Percentiles rank a stretch among this genome's conserved stretches.
phyloP scores from a whole-genome alignment of 2,797 vertebrate genomes.

The Carapus acus region DNA sequence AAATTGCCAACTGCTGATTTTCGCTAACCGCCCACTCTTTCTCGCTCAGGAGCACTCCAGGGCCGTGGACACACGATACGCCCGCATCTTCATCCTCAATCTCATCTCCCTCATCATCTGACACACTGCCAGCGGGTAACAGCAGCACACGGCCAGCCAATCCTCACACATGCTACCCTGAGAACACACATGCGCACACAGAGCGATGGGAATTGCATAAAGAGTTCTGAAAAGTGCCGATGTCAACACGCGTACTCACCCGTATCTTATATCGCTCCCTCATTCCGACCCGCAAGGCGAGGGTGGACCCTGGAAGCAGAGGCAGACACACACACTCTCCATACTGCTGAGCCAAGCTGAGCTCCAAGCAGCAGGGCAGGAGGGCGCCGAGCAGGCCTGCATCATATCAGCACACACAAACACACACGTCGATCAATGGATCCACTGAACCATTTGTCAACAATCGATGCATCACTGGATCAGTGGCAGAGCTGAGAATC shows the following conservation, averaged over 20 bases:
- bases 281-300: conserved; percentile 79
- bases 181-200: conserved; percentile 14
- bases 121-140: conserved; percentile 78
- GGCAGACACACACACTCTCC: conserved; percentile 80
- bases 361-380: conserved; percentile 75
- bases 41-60: conserved; percentile 62
- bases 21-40: conserved; percentile 15
- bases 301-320: conserved; percentile 77
- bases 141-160: conserved; percentile 73
- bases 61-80: conserved; percentile 70
- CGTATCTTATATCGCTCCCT: conserved; percentile 81
- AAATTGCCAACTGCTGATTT: conserved; percentile 2
- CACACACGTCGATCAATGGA: too few relatives aligned
- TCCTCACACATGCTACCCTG: conserved; percentile 76
- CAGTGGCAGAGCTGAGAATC: too few relatives aligned
- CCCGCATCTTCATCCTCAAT: conserved; percentile 68
- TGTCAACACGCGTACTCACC: conserved; percentile 61
- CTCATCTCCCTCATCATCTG: conserved; percentile 80
- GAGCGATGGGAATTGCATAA: neutral
- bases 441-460: too few relatives aligned
- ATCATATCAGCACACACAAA: neutral
- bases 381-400: conserved; percentile 75
- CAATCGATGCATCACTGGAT: too few relatives aligned
- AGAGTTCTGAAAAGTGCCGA: too few relatives aligned
- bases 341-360: conserved; percentile 75